A percentile compares a stretch with the other conserved stretches of the same genome.
These are phyloP conservation scores for Leucophenga varia DNA, from an alignment of 1,140 invertebrate genomes.

Conservation along the genomic window DNA sequence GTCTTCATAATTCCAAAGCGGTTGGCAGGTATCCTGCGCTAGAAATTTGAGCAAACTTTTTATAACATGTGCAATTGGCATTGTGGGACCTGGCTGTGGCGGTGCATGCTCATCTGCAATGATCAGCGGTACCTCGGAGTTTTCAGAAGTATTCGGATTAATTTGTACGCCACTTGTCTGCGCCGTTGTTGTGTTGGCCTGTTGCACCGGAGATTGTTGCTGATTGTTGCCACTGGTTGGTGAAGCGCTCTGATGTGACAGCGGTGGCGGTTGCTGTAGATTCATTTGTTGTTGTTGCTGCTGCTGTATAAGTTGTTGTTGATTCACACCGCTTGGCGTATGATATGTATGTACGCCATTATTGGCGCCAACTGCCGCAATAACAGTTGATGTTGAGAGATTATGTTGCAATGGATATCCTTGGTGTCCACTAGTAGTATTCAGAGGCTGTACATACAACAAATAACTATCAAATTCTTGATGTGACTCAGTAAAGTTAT, in stretches of 20 bases:
- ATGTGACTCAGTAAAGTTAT: conserved; percentile 81
- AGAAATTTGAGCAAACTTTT: conserved; percentile 87
- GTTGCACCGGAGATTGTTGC: conserved; percentile 10
- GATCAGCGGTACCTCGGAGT: conserved; percentile 61
- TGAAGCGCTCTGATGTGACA: conserved; percentile 1
- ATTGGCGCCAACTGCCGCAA: conserved; percentile 17
- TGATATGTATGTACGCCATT: not conserved
- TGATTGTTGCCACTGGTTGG: conserved; percentile 8
- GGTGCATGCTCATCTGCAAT: conserved; percentile 65
- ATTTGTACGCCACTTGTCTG: conserved; percentile 29
- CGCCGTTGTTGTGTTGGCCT: conserved; percentile 23
- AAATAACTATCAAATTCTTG: conserved; percentile 72
- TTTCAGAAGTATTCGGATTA: conserved; percentile 53
- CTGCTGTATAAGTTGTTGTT: conserved; percentile 25
- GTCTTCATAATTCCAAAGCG: conserved; percentile 97
- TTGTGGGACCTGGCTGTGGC: conserved; percentile 66
- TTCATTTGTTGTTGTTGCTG: conserved; percentile 10
- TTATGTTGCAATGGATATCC: conserved; percentile 40
- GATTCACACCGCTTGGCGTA: conserved; percentile 24
- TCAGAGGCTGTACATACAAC: conserved; percentile 53
- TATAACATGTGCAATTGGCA: conserved; percentile 77
- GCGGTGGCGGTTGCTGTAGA: conserved; percentile 23
- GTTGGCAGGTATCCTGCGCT: conserved; percentile 67
- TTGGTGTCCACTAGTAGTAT: conserved; percentile 7
- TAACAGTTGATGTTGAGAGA: conserved; percentile 41